phyloP scores from a whole-genome alignment of 1,140 invertebrate species.

The Euglossa dilemma region DNA sequence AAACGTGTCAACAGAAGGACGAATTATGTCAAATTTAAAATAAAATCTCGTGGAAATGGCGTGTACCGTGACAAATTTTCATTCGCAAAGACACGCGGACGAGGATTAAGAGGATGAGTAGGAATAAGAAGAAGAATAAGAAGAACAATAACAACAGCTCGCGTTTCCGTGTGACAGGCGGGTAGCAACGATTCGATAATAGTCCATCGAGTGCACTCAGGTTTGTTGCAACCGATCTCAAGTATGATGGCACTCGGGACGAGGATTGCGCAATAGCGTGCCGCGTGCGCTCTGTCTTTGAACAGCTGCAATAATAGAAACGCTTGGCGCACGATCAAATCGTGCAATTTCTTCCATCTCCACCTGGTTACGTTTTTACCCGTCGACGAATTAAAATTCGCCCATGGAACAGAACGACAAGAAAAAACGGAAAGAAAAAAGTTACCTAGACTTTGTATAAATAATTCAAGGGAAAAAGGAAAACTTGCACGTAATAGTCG shows the following conservation, averaged over 20 bases:
- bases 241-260: conserved; percentile 1
- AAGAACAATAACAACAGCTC: not conserved
- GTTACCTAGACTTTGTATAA: no score
- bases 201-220: not conserved
- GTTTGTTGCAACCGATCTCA: conserved; percentile 7
- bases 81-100: no score
- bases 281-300: not conserved
- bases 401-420: not conserved
- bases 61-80: no score
- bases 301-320: conserved; percentile 30
- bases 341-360: not conserved
- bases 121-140: no score
- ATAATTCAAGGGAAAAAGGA: no score
- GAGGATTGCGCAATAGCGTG: not conserved
- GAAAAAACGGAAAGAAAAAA: no score
- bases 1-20: no score
- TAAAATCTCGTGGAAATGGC: no score
- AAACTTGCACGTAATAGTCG: no score
- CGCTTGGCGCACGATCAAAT: conserved; percentile 28
- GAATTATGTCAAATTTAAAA: no score
- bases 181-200: not conserved
- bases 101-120: no score
- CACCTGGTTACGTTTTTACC: not conserved
- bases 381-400: not conserved
- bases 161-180: not conserved